Evolutionary conservation across 2,113 vertebrate genomes (phyloP).

Genomic region (Perca schrenkii): DNA sequence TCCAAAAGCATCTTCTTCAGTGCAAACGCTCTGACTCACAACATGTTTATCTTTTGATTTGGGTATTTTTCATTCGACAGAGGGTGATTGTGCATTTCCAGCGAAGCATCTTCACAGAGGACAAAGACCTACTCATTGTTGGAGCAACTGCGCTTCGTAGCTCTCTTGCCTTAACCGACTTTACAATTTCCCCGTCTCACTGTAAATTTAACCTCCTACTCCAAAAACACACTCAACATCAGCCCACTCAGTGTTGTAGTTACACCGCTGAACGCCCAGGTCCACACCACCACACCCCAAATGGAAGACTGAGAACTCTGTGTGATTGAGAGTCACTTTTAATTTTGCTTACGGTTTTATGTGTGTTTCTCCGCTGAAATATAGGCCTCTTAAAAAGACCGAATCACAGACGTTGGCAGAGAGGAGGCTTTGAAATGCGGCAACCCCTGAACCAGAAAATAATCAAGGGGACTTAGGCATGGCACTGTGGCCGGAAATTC

Average conservation of each 20-base stretch:
- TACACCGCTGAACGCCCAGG: constrained; percentile 14
- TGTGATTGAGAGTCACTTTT: constrained; percentile 77
- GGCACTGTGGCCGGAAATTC: constrained; percentile 79
- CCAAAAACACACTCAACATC: constrained; percentile 60
- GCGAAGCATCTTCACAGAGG: constrained; percentile 47
- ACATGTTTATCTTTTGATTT: constrained; percentile 36
- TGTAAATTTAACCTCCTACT: constrained; percentile 53
- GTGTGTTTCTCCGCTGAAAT: constrained; percentile 69
- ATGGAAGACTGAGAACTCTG: constrained; percentile 61
- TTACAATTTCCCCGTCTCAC: constrained; percentile 31
- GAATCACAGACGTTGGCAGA: constrained; percentile 69
- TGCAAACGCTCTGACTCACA: constrained; percentile 22
- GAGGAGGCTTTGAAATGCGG: constrained; percentile 74
- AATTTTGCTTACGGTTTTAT: constrained; percentile 61
- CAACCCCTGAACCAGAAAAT: constrained; percentile 80
- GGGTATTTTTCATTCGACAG: constrained; percentile 33
- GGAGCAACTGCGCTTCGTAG: constrained; percentile 3
- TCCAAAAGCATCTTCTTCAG: constrained; percentile 23
- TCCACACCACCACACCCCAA: constrained; percentile 49
- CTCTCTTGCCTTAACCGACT: constrained; percentile 24
- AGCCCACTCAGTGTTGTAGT: constrained; percentile 40
- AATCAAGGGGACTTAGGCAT: constrained; percentile 81
- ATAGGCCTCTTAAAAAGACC: constrained; percentile 64
- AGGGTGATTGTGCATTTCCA: constrained; percentile 55
- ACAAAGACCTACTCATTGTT: constrained; percentile 62